These are phyloP conservation scores for Myotis daubentonii DNA, from an alignment of 2,797 vertebrate genomes.

Conservation along the genomic window DNA sequence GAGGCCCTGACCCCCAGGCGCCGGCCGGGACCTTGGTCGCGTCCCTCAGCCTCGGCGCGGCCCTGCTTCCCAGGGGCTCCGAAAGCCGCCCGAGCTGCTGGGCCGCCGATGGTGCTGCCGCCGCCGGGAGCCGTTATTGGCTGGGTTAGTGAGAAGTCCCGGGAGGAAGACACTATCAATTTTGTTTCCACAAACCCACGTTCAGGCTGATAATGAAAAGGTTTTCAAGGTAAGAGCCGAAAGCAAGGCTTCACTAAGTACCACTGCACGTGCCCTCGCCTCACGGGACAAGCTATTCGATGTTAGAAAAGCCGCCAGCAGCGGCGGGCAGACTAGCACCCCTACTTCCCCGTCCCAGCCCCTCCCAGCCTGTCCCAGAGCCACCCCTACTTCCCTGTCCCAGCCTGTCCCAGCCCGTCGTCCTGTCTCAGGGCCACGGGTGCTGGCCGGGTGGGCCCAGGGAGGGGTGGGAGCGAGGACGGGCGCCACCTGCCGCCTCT, in stretches of 20 bases:
- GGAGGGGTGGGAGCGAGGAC: rapidly evolving
- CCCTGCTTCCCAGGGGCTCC: background rate
- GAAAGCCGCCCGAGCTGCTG: background rate
- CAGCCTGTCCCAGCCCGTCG: no score
- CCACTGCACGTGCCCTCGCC: background rate
- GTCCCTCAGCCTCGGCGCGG: no score
- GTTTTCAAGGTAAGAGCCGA: background rate
- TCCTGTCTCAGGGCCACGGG: no score
- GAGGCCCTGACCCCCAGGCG: background rate
- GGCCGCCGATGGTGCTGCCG: no score
- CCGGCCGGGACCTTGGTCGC: no score
- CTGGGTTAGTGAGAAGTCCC: conserved; percentile 35
- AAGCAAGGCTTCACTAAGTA: background rate
- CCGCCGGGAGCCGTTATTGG: background rate
- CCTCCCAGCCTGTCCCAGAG: no score
- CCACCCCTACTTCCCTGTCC: no score
- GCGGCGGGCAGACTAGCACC: rapidly evolving
- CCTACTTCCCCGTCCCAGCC: rapidly evolving
- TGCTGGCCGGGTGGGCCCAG: no score
- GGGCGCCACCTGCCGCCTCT: rapidly evolving
- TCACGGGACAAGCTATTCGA: no score
- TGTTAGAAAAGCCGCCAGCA: background rate
- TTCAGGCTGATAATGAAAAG: background rate
- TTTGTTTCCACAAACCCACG: background rate
- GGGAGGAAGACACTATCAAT: background rate